A percentile compares a stretch with the other conserved stretches of the same genome.
Conservation (phyloP, 1,140 invertebrate species). For the Diorhabda elongata region DNA sequence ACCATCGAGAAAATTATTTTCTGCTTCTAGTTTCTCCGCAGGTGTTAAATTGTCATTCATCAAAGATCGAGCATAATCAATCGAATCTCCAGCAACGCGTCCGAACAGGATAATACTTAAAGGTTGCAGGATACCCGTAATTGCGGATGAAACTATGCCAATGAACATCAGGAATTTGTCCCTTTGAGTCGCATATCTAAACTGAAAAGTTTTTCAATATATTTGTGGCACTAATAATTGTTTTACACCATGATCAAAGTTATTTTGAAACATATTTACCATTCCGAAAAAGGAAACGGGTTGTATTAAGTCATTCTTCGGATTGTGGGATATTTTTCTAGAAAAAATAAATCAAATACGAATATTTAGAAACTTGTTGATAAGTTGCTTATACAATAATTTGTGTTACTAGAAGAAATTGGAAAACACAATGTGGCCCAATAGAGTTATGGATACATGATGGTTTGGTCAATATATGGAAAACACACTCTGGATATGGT, state of each 20-base stretch:
- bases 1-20: slow-evolving; percentile 41
- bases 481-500: too few relatives aligned
- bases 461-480: too few relatives aligned
- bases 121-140: slow-evolving; percentile 60
- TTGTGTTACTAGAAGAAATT: too few relatives aligned
- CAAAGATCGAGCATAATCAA: slow-evolving; percentile 37
- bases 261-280: not conserved
- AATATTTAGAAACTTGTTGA: too few relatives aligned
- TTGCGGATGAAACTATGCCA: slow-evolving; percentile 55
- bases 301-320: not conserved
- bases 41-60: not conserved
- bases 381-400: too few relatives aligned
- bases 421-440: too few relatives aligned
- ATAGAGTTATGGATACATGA: too few relatives aligned
- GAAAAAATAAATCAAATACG: too few relatives aligned
- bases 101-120: slow-evolving; percentile 67
- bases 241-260: not conserved
- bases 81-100: slow-evolving; percentile 54
- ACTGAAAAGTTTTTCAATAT: slow-evolving; percentile 47
- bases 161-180: slow-evolving; percentile 60
- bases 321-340: too few relatives aligned
- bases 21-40: not conserved
- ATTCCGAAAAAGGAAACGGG: not conserved
- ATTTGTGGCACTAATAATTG: too few relatives aligned
- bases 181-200: slow-evolving; percentile 53